phyloP scores from a whole-genome alignment of 2,113 vertebrate species.

The Catharus fuscescens region DNA sequence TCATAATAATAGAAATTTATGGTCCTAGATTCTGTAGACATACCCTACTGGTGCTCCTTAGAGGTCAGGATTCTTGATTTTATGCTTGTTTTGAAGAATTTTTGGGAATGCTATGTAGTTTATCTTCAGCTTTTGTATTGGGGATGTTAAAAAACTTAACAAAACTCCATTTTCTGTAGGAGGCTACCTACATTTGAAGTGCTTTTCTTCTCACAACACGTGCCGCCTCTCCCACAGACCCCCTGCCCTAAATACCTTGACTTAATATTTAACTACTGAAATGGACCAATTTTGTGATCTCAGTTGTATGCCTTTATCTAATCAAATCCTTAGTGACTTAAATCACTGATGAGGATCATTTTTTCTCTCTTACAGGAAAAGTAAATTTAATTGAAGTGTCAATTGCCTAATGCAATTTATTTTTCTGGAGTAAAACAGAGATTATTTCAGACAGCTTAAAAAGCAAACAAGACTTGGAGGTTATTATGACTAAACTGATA shows the following conservation, averaged over 20 bases:
- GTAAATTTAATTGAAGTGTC: constrained; percentile 73
- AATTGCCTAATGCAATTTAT: constrained; percentile 61
- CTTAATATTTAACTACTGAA: constrained; percentile 47
- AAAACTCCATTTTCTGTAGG: not conserved
- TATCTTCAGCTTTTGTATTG: not conserved
- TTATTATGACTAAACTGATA: constrained; percentile 11
- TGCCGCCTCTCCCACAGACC: not conserved
- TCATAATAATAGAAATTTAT: not conserved
- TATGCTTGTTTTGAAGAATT: not conserved
- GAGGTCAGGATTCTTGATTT: not conserved
- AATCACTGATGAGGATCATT: constrained; percentile 39
- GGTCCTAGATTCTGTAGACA: not conserved
- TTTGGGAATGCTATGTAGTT: not conserved
- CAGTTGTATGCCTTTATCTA: constrained; percentile 36
- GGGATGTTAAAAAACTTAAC: not conserved
- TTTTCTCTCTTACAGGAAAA: constrained; percentile 32
- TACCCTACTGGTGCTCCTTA: not conserved
- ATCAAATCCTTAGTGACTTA: constrained; percentile 58
- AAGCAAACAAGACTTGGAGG: constrained; percentile 33
- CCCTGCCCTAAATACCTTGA: not conserved
- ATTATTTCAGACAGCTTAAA: constrained; percentile 59
- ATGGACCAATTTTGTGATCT: constrained; percentile 8
- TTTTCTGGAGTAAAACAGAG: constrained; percentile 42
- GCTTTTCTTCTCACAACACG: not conserved
- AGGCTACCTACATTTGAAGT: not conserved